A percentile compares a stretch with the other conserved stretches of the same genome.
Conservation (phyloP, 2,113 vertebrate genomes). For the Thamnophis sirtalis region DNA sequence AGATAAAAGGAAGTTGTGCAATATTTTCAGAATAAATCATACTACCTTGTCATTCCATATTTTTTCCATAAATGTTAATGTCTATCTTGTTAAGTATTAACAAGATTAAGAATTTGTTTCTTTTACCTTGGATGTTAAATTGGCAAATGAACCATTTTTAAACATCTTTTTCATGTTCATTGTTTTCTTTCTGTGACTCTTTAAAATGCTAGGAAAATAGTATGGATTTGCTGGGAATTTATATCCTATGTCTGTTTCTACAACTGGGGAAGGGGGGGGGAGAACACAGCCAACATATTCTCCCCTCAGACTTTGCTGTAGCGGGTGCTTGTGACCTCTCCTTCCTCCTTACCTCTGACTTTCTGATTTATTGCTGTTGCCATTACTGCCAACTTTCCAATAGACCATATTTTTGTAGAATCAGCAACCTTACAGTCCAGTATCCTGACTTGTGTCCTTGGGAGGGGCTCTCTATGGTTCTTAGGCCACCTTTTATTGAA, state of each 20-base stretch:
- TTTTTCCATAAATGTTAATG: slow-evolving; percentile 30
- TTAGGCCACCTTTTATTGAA: neutral
- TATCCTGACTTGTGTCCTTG: neutral
- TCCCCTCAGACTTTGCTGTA: neutral
- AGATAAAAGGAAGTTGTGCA: slow-evolving; percentile 70
- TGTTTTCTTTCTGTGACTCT: neutral
- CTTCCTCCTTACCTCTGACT: neutral
- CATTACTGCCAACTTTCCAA: neutral
- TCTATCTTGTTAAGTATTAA: slow-evolving; percentile 57
- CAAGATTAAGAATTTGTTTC: slow-evolving; percentile 41
- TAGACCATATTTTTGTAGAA: slow-evolving; percentile 15
- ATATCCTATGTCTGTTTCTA: neutral
- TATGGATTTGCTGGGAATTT: neutral
- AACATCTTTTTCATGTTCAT: slow-evolving; percentile 37
- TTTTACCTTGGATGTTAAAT: slow-evolving; percentile 62
- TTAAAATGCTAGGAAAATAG: neutral
- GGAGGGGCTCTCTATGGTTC: neutral
- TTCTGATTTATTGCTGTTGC: neutral
- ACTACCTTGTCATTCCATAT: slow-evolving; percentile 63
- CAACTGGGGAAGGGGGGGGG: neutral
- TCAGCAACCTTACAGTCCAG: neutral
- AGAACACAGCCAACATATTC: neutral
- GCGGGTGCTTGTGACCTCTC: neutral
- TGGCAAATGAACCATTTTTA: slow-evolving; percentile 68
- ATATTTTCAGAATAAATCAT: slow-evolving; percentile 60